Conservation (phyloP, 2,888 invertebrate species). For the Gasteruption jaculator region DNA sequence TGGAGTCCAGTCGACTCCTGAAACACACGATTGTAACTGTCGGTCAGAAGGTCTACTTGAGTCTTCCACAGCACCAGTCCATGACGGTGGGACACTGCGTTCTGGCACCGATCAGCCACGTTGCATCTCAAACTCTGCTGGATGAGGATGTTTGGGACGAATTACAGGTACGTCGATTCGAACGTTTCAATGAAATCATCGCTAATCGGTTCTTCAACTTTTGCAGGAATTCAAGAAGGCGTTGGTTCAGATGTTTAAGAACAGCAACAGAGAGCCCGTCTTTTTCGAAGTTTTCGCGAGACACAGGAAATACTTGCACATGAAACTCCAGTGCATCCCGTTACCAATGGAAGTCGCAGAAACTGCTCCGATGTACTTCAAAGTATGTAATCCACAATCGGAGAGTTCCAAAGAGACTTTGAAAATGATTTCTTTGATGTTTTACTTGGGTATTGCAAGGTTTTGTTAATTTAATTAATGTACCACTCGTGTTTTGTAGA, state of each 20-base stretch:
- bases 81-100: constrained; percentile 82
- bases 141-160: constrained; percentile 96
- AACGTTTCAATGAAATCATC: not conserved
- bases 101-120: constrained; percentile 80
- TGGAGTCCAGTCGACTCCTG: constrained; percentile 73
- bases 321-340: constrained; percentile 87
- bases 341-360: constrained; percentile 79
- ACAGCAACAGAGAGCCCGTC: constrained; percentile 72
- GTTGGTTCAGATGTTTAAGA: constrained; percentile 72
- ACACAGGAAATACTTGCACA: constrained; percentile 73
- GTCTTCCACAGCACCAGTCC: constrained; percentile 76
- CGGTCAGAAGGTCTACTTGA: constrained; percentile 78
- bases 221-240: constrained; percentile 71
- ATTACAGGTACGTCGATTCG: constrained; percentile 71
- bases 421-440: constrained; percentile 8
- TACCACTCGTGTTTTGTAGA: constrained; percentile 52
- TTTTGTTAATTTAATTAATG: not conserved
- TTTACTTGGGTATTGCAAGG: not conserved
- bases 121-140: constrained; percentile 71
- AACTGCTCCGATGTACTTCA: constrained; percentile 92
- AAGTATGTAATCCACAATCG: too few species aligned
- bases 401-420: too few species aligned
- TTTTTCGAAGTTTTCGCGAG: constrained; percentile 86
- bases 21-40: constrained; percentile 83
- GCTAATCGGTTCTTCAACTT: constrained; percentile 11